Base-by-base conservation (phyloP, 2,113 vertebrate genomes). In the Barnardius zonarius region DNA sequence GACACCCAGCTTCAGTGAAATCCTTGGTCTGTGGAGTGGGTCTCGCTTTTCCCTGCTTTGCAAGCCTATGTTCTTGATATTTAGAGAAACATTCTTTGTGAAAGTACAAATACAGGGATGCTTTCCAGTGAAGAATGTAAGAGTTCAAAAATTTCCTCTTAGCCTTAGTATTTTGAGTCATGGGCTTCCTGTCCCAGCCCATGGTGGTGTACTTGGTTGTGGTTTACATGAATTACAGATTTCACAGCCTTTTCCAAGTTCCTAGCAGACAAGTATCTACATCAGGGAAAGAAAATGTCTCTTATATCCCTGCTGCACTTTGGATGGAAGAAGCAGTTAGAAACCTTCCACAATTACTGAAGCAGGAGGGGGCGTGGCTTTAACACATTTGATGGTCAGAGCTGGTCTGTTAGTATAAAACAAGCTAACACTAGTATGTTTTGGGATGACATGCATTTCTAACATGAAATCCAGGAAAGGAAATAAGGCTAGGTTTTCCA, bases 1-100 rank as follows among this genome's bases (percentile, higher is more conserved):
- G 46, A 57, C 3, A 0, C 14, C 6, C 31, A 10, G 9, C 72
- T 83, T 83, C 39, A 39, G 7, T 9, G 25, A 62, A 80, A 25
- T 44, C 13, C 11, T 39, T 62, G 18, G 22, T 41, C 55, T 92
- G 0, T 66, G 22, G 3, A 0, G 20, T 1, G 2, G 7, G 9
- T 73, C 20, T 49, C 2, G 2, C 25, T 51, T 20, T 64, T 76
- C 22, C 14, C 16, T 54, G 19, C 10, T 82, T 79, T 68, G 11
- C 13, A 25, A 78, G 15, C n/a, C 35, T 37, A 5, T 1, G 1
- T 35, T 35, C 43, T 63, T 69, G 8, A 55, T 87, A 23, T 75
- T 92, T 70, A 63, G 52, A 57, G 55, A 84, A 84, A 70, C 1
- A 2, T 61, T 90, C 35, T 51, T 88, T 18, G 27, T 48, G 13